Base-by-base conservation (phyloP, 2,113 vertebrate species). In the Corythaixoides concolor region DNA sequence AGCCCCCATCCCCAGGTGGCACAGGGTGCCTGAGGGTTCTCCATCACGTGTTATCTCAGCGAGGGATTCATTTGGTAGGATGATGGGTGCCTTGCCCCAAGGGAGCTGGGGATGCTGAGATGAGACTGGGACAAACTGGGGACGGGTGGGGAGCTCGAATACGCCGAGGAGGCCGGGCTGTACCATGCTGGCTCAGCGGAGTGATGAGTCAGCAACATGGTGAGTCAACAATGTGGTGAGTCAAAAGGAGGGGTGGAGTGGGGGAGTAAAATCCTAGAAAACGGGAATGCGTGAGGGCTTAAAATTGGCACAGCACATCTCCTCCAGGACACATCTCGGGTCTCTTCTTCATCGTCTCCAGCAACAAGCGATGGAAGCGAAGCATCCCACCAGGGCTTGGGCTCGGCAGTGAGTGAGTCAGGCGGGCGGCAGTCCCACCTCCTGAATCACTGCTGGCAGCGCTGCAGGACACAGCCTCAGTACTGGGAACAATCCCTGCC, bases 401-500 rank as follows among this genome's bases (percentile, higher is more conserved):
- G 39, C 47, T 88, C 3, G 2, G 8, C 88, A 69, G 62, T 1
- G 5, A 66, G n/a, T 95, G 93, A 86, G 76, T 95, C 92, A 86
- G 32, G 17, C 4, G 12, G 82, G 76, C 12, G 4, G 63, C 33
- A 59, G 68, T 56, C 59, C 33, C 63, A 30, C n/a, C 30, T 43
- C 70, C 12, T 90, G 96, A 78, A 50, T 94, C 90, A 90, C 37
- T 2, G 6, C 78, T 76, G 88, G 76, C 35, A 62, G 52, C 1
- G 0, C 23, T 22, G 72, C 67, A 0, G 5, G 50, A 12, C 3
- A 0, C 9, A 15, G 45, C 26, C 15, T 13, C 1, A 0, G 49
- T 19, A 7, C 32, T 15, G 27, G 69, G 20, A 78, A 26, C 6
- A 12, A 4, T 23, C 5, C 32, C 84, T 45, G 37, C 17, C 49